Conservation (phyloP, 2,113 vertebrate genomes). For the Talpa occidentalis region DNA sequence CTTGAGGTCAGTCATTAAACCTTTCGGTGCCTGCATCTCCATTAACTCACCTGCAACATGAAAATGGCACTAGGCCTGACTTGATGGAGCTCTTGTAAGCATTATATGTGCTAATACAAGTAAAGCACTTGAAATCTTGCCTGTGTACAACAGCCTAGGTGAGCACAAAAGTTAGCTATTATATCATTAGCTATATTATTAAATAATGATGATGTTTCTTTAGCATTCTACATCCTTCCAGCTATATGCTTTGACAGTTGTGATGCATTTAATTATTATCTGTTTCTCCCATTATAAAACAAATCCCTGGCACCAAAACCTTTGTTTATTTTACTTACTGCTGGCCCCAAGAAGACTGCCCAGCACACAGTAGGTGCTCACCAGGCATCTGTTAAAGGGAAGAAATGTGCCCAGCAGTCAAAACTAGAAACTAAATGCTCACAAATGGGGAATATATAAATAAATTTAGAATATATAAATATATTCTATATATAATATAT, state of each 20-base stretch:
- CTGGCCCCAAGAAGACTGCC: background rate
- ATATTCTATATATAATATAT: no score
- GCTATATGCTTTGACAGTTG: no score
- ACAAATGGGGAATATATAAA: background rate
- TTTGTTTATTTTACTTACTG: background rate
- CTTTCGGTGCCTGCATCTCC: background rate
- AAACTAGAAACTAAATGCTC: background rate
- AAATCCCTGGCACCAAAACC: background rate
- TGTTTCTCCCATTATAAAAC: background rate
- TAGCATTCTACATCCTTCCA: background rate
- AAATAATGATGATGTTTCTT: background rate
- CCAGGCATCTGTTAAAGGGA: background rate
- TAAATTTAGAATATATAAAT: no score
- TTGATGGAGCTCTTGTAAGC: background rate
- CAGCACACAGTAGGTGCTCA: background rate
- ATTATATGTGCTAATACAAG: background rate
- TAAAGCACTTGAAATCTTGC: background rate
- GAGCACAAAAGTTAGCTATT: background rate
- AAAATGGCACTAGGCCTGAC: background rate
- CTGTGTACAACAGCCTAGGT: background rate
- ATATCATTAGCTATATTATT: no score
- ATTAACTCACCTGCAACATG: background rate
- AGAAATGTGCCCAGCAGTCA: background rate
- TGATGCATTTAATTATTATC: background rate
- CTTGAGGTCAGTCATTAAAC: background rate